Evolutionary conservation across 2,888 invertebrate genomes (phyloP).

Genomic region (Diplolepis rosae): DNA sequence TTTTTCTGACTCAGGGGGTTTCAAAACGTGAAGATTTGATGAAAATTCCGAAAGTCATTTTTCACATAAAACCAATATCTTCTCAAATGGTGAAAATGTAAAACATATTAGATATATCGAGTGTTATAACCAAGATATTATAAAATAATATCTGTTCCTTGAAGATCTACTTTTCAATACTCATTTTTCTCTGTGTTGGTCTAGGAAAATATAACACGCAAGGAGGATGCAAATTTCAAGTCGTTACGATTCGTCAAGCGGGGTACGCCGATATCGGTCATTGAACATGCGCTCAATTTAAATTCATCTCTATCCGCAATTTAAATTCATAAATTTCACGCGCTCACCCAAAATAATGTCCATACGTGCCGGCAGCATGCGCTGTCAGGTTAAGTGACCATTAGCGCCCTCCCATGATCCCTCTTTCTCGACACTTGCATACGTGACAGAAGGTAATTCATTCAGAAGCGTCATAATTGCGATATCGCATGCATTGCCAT

Average conservation of each 20-base stretch:
- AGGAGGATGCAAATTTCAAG: constrained; percentile 24
- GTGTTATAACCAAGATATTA: no score
- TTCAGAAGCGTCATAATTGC: constrained; percentile 67
- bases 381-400: constrained; percentile 49
- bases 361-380: constrained; percentile 39
- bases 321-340: constrained; percentile 49
- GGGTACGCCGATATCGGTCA: constrained; percentile 9
- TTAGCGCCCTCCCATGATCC: constrained; percentile 27
- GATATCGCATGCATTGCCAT: constrained; percentile 62
- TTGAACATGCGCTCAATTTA: constrained; percentile 38
- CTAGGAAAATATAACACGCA: constrained; percentile 5
- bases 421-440: constrained; percentile 38
- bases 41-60: no score
- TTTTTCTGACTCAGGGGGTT: no score
- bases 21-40: no score
- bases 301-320: constrained; percentile 46
- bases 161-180: no score
- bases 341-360: constrained; percentile 45
- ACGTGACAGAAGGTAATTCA: constrained; percentile 65
- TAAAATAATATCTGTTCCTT: no score
- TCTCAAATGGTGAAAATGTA: no score
- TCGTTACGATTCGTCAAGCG: constrained; percentile 15
- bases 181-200: no score
- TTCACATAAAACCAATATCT: no score
- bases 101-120: no score